These are phyloP conservation scores for Glaucidium brasilianum DNA, from an alignment of 2,113 vertebrate genomes.

Conservation along the genomic window DNA sequence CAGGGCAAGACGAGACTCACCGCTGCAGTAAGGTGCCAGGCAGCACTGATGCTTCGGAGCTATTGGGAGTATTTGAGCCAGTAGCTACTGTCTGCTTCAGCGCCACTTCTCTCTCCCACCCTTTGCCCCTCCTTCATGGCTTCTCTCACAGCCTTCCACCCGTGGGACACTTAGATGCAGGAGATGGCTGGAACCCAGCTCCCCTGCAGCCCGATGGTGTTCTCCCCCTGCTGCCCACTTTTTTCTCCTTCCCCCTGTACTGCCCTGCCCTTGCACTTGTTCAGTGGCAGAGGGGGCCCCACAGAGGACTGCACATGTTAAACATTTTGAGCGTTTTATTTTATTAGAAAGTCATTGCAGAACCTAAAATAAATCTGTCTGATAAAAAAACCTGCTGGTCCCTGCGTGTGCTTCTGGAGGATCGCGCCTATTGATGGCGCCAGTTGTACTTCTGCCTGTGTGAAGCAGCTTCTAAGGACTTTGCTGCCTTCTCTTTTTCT, in stretches of 20 bases:
- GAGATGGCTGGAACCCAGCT: neutral
- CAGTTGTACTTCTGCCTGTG: neutral
- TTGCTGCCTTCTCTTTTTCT: neutral
- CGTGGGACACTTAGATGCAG: neutral
- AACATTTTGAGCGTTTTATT: constrained; percentile 1
- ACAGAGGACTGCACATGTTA: neutral
- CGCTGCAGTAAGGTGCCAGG: neutral
- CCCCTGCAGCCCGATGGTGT: neutral
- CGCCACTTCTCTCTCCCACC: neutral
- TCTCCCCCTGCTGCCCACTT: neutral
- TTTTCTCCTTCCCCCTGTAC: neutral
- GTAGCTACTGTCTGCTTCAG: neutral
- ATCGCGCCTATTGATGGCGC: rapidly evolving
- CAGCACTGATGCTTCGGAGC: neutral
- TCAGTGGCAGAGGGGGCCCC: neutral
- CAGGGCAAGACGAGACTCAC: neutral
- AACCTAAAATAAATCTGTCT: neutral
- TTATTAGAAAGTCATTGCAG: neutral
- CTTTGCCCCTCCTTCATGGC: neutral
- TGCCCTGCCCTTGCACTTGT: neutral
- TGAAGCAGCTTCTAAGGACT: neutral
- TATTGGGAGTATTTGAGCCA: neutral
- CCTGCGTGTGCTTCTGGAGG: neutral
- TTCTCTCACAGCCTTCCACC: neutral
- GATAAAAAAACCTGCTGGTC: neutral